Conservation (phyloP, 2,888 invertebrate species). For the Mystacides longicornis region DNA sequence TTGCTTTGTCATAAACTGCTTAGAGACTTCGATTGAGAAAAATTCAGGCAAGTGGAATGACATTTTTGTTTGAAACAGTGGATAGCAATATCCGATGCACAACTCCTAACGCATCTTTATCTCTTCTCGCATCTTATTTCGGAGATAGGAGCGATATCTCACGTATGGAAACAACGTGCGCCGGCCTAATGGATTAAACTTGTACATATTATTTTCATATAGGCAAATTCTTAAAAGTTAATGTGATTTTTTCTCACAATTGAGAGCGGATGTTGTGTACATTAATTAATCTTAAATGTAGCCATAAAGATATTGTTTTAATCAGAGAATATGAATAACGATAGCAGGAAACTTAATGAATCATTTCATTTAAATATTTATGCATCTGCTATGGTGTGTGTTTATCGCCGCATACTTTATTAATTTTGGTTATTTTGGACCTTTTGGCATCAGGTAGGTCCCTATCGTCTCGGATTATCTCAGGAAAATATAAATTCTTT, state of each 20-base stretch:
- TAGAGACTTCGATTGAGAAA: too few species aligned
- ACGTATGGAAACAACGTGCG: not conserved
- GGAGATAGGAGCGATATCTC: not conserved
- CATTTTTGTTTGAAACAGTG: too few species aligned
- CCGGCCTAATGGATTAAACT: conserved; percentile 17
- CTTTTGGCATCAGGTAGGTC: too few species aligned
- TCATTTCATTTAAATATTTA: too few species aligned
- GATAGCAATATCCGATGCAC: too few species aligned
- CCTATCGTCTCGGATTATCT: too few species aligned
- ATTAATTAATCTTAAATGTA: conserved; percentile 13
- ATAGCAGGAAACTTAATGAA: conserved; percentile 4
- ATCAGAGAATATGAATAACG: conserved; percentile 1
- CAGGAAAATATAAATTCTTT: too few species aligned
- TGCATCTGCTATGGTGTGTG: too few species aligned
- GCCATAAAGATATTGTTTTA: conserved; percentile 4
- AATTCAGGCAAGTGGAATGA: too few species aligned
- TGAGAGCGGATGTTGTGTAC: conserved; percentile 14
- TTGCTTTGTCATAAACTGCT: too few species aligned
- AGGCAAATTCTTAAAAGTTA: conserved; percentile 11
- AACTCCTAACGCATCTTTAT: not conserved
- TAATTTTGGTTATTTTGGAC: too few species aligned
- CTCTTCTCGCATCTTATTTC: not conserved
- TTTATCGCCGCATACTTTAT: too few species aligned
- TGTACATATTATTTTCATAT: conserved; percentile 13
- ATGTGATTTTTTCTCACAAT: conserved; percentile 19